phyloP scores from a whole-genome alignment of 2,113 vertebrate species.

The Laticauda laticaudata region DNA sequence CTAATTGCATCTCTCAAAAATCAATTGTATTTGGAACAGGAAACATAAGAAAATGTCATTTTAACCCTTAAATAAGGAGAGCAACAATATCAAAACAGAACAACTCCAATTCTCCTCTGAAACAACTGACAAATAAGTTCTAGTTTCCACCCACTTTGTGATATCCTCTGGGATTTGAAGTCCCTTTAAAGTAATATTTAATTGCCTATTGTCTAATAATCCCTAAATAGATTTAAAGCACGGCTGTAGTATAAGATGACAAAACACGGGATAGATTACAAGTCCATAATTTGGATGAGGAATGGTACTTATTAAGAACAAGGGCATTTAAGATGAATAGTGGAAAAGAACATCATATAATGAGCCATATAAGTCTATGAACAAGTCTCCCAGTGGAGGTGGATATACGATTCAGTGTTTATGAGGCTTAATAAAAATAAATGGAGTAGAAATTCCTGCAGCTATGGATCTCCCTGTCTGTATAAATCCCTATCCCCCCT shows the following conservation, averaged over 20 bases:
- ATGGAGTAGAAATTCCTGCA: constrained; percentile 36
- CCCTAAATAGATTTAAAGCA: not conserved
- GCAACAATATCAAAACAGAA: not conserved
- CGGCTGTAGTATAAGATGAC: not conserved
- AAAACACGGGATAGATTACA: not conserved
- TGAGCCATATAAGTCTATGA: constrained; percentile 27
- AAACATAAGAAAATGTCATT: not conserved
- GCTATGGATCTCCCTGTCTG: constrained; percentile 23
- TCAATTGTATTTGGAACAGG: not conserved
- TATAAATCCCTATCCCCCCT: constrained; percentile 9
- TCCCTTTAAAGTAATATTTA: not conserved
- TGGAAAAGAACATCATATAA: constrained; percentile 23
- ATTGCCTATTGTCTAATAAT: not conserved
- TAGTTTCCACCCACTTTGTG: not conserved
- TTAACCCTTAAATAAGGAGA: not conserved
- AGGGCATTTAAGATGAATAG: constrained; percentile 26
- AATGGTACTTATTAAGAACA: constrained; percentile 29
- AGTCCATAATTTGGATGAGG: not conserved
- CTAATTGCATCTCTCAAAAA: not conserved
- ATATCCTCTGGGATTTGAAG: not conserved
- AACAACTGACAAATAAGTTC: not conserved
- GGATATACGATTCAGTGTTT: constrained; percentile 25
- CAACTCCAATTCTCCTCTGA: not conserved
- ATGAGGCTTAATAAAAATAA: constrained; percentile 37
- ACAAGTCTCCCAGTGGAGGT: constrained; percentile 20